Conservation (phyloP, 1,140 invertebrate species). For the Eufriesea mexicana region DNA sequence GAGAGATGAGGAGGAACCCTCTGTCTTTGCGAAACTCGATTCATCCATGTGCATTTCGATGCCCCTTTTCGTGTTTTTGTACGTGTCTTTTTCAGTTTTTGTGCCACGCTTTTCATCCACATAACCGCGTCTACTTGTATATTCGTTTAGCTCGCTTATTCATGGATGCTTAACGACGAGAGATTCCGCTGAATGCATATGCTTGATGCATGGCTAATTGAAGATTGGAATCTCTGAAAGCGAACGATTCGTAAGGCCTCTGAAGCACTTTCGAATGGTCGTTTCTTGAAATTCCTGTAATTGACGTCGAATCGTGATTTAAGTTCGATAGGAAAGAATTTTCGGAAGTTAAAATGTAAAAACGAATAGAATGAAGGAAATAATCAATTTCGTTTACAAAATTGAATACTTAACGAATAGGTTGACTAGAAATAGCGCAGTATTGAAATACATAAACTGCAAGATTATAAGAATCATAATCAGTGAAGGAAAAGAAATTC, state of each 20-base stretch:
- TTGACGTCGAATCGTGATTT: neutral
- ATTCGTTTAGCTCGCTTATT: neutral
- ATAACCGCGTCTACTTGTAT: neutral
- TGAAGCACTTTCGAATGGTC: neutral
- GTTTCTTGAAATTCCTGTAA: neutral
- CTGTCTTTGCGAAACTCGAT: neutral
- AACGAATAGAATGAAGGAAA: no score
- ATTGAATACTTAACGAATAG: no score
- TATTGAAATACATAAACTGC: no score
- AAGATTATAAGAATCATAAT: no score
- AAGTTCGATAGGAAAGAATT: neutral
- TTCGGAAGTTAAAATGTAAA: neutral
- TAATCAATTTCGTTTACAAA: no score
- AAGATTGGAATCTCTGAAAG: conserved; percentile 76
- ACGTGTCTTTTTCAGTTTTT: neutral
- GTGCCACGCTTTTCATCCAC: neutral
- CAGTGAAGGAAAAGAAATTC: no score
- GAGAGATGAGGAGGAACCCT: no score
- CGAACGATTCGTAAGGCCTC: neutral
- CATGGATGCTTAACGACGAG: neutral
- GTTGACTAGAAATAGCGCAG: no score
- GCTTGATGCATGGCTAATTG: conserved; percentile 80
- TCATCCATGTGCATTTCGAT: neutral
- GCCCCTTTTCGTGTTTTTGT: neutral
- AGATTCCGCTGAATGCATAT: conserved; percentile 59